Conservation (phyloP, 2,888 invertebrate genomes). For the Drosophila meridionalis region DNA sequence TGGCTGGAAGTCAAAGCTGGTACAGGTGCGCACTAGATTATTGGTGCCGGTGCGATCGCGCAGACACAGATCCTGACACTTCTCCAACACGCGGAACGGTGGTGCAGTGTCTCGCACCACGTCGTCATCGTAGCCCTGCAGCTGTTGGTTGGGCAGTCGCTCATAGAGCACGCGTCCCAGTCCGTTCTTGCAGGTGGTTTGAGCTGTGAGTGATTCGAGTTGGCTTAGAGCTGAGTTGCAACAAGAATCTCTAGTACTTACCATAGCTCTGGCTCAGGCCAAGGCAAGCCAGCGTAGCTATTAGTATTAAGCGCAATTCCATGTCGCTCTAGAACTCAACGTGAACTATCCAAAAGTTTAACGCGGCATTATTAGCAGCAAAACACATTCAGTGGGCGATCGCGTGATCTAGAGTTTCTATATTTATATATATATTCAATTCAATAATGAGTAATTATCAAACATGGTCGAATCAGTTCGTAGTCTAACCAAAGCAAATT, state of each 20-base stretch:
- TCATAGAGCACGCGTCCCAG: slow-evolving; percentile 95
- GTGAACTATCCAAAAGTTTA: slow-evolving; percentile 18
- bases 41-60: slow-evolving; percentile 91
- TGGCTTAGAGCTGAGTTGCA: background rate
- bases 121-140: slow-evolving; percentile 95
- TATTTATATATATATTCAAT: slow-evolving; percentile 2
- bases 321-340: slow-evolving; percentile 36
- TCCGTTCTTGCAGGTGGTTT: slow-evolving; percentile 96
- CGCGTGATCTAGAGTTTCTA: slow-evolving; percentile 45
- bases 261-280: slow-evolving; percentile 67
- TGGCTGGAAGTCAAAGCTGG: slow-evolving; percentile 96
- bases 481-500: slow-evolving; percentile 47
- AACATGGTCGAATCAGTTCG: slow-evolving; percentile 63
- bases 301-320: slow-evolving; percentile 54
- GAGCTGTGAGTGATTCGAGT: slow-evolving; percentile 83
- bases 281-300: slow-evolving; percentile 62
- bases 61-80: slow-evolving; percentile 94
- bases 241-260: slow-evolving; percentile 46
- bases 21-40: slow-evolving; percentile 93
- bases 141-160: slow-evolving; percentile 93
- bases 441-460: slow-evolving; percentile 38
- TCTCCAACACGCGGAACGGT: slow-evolving; percentile 94
- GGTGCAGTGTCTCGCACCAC: slow-evolving; percentile 93
- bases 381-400: slow-evolving; percentile 27
- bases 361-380: slow-evolving; percentile 54